These are phyloP conservation scores for Lagothrix lagotricha DNA, from an alignment of 2,797 vertebrate species.

Conservation along the genomic window DNA sequence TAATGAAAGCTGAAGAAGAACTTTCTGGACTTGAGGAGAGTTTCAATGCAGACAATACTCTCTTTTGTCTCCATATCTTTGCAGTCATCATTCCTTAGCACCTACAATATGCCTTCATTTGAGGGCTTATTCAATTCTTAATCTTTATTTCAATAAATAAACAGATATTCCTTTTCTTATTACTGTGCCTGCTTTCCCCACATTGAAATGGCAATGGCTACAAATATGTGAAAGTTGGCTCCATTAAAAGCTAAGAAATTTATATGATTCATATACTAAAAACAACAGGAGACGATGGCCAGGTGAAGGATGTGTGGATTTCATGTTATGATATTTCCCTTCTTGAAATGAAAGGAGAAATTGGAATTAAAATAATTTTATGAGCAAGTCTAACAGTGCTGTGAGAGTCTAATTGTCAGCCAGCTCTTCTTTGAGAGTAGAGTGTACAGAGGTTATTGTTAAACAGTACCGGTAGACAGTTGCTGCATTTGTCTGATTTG, in stretches of 20 bases:
- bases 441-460: slow-evolving; percentile 51
- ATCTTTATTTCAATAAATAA: background rate
- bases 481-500: slow-evolving; percentile 45
- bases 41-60: background rate
- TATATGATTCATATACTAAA: background rate
- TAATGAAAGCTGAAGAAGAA: background rate
- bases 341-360: slow-evolving; percentile 29
- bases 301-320: background rate
- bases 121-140: background rate
- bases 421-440: slow-evolving; percentile 25
- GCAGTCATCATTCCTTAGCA: background rate
- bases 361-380: slow-evolving; percentile 14
- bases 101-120: background rate
- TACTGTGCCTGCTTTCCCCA: background rate
- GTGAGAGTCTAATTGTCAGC: background rate
- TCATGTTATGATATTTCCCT: background rate
- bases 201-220: background rate
- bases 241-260: background rate
- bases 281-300: background rate
- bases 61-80: background rate
- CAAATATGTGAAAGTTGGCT: background rate
- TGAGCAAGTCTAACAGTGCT: slow-evolving; percentile 24
- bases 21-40: background rate
- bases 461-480: slow-evolving; percentile 19
- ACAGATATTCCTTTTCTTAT: background rate